These are phyloP conservation scores for Drosophila putrida DNA, from an alignment of 2,888 invertebrate species.

Conservation along the genomic window DNA sequence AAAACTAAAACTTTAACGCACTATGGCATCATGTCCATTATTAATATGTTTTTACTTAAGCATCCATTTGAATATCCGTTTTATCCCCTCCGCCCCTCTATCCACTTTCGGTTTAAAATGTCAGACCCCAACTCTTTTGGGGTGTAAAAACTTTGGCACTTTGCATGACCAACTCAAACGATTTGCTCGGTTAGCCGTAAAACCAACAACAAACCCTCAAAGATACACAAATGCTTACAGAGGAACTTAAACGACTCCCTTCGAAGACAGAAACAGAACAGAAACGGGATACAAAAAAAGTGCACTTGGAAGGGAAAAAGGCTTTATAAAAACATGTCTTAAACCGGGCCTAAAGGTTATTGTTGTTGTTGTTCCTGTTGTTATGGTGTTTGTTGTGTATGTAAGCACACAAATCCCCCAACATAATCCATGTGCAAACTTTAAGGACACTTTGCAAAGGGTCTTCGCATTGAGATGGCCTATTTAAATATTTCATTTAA, in stretches of 20 bases:
- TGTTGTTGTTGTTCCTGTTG: constrained; percentile 17
- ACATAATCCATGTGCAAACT: constrained; percentile 75
- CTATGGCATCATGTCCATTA: constrained; percentile 46
- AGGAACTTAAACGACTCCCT: constrained; percentile 68
- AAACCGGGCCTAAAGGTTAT: constrained; percentile 52
- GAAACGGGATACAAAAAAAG: constrained; percentile 3
- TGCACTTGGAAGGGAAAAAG: constrained; percentile 24
- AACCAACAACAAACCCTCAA: constrained; percentile 65
- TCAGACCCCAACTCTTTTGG: constrained; percentile 23
- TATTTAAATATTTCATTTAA: constrained; percentile 69
- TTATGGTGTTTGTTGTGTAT: constrained; percentile 39
- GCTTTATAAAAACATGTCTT: constrained; percentile 57
- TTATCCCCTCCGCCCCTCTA: neutral
- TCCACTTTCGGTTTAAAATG: no score
- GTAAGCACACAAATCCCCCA: constrained; percentile 62
- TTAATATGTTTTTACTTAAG: constrained; percentile 59
- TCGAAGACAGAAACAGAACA: constrained; percentile 11
- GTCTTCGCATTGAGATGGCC: constrained; percentile 51
- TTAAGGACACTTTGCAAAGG: constrained; percentile 71
- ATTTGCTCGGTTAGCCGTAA: constrained; percentile 73
- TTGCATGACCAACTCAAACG: constrained; percentile 76
- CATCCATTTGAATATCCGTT: constrained; percentile 40
- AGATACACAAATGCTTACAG: constrained; percentile 67
- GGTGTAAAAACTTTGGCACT: constrained; percentile 74
- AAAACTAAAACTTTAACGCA: constrained; percentile 53